phyloP scores from a whole-genome alignment of 2,113 vertebrate genomes.

The Verasper variegatus region DNA sequence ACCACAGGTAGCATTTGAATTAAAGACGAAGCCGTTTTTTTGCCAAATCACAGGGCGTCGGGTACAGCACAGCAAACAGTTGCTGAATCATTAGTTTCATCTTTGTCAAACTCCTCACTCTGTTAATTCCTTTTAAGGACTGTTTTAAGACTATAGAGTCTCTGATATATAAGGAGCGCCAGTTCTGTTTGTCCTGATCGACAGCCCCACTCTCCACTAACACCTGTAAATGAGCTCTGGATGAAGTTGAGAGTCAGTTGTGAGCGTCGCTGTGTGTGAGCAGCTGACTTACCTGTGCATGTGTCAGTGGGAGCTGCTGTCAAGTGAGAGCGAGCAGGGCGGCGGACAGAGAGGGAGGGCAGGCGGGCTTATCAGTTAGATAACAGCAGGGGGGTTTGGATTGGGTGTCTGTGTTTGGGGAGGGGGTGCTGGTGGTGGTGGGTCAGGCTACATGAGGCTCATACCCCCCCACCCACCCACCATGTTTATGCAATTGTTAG shows the following conservation, averaged over 20 bases:
- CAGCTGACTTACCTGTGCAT: constrained; percentile 55
- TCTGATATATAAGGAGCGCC: rapidly evolving
- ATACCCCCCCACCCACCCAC: constrained; percentile 11
- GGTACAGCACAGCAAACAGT: background rate
- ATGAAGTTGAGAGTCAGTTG: background rate
- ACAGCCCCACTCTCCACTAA: background rate
- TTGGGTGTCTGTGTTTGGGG: constrained; percentile 37
- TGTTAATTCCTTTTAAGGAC: background rate
- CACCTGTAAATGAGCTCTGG: background rate
- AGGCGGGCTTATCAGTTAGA: constrained; percentile 59
- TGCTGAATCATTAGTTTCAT: background rate
- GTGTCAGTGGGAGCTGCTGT: constrained; percentile 9
- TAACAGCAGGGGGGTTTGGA: constrained; percentile 45
- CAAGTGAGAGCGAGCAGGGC: constrained; percentile 15
- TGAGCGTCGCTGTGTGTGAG: background rate
- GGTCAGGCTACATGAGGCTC: constrained; percentile 22
- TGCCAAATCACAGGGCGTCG: background rate
- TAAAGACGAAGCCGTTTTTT: background rate
- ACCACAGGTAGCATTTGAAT: background rate
- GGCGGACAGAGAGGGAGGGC: constrained; percentile 44
- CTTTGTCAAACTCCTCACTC: background rate
- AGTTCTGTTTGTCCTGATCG: background rate
- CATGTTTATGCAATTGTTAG: constrained; percentile 39
- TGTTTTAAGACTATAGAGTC: no score
- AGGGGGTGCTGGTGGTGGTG: constrained; percentile 9